A percentile compares a stretch with the other conserved stretches of the same genome.
Evolutionary conservation across 37 sponge, comb jelly and placozoan species (phyloP).

Genomic region (Corticium candelabrum): DNA sequence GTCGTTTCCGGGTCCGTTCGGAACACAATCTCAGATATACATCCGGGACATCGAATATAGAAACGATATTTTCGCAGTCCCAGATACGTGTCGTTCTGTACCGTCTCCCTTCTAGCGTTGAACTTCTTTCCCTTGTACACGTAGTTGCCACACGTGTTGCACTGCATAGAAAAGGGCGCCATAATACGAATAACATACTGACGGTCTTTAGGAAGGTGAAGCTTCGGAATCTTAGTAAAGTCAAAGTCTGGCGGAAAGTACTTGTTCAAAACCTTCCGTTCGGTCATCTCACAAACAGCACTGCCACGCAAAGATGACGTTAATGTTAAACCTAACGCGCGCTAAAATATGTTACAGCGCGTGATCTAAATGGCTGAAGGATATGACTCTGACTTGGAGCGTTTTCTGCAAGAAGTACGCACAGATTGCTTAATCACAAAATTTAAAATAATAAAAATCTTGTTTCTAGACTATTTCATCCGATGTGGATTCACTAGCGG

Average conservation of each 20-base stretch:
- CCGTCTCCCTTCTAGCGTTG: slow-evolving; percentile 88
- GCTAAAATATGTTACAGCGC: too few relatives aligned
- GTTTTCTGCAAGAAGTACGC: too few relatives aligned
- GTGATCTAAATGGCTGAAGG: too few relatives aligned
- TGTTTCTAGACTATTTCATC: too few relatives aligned
- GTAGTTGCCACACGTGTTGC: slow-evolving; percentile 93
- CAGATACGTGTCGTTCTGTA: slow-evolving; percentile 68
- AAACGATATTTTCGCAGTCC: slow-evolving; percentile 85
- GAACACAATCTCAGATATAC: slow-evolving; percentile 92
- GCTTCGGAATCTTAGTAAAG: slow-evolving; percentile 67
- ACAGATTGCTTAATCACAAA: too few relatives aligned
- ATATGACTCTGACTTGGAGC: too few relatives aligned
- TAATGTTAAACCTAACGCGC: too few relatives aligned
- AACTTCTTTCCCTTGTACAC: slow-evolving; percentile 96
- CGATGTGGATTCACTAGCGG: too few relatives aligned
- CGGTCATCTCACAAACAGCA: too few relatives aligned
- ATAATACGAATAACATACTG: slow-evolving; percentile 89
- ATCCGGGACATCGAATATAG: slow-evolving; percentile 89
- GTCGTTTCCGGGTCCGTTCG: slow-evolving; percentile 91
- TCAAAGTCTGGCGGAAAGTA: slow-evolving; percentile 98
- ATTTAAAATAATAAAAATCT: too few relatives aligned
- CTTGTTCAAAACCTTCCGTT: slow-evolving; percentile 40
- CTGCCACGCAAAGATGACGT: too few relatives aligned
- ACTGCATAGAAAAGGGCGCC: slow-evolving; percentile 98
- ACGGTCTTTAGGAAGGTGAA: slow-evolving; percentile 44